phyloP scores from a whole-genome alignment of 2,888 invertebrate genomes.

The Agrenia bidenticulata region DNA sequence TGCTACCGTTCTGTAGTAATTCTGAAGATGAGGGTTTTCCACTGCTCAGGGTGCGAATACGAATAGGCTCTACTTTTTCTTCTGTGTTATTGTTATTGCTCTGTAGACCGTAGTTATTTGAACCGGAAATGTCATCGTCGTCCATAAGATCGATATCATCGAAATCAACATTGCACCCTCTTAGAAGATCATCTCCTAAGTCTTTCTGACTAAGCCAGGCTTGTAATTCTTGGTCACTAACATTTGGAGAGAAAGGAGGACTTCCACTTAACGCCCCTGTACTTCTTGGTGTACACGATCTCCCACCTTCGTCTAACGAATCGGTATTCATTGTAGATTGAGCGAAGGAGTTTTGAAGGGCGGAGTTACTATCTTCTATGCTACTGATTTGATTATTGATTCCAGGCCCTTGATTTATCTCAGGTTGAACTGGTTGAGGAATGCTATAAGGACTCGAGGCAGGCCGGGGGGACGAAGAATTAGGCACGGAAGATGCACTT shows the following conservation, averaged over 20 bases:
- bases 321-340: conserved; percentile 22
- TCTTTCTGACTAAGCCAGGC: conserved; percentile 74
- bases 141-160: conserved; percentile 46
- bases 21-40: conserved; percentile 16
- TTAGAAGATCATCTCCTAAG: conserved; percentile 82
- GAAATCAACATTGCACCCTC: conserved; percentile 61
- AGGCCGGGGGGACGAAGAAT: conserved; percentile 52
- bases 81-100: conserved; percentile 40
- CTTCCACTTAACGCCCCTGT: conserved; percentile 30
- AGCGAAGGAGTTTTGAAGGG: too few species aligned
- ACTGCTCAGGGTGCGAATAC: conserved; percentile 11
- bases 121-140: conserved; percentile 24
- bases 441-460: conserved; percentile 54
- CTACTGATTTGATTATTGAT: too few species aligned
- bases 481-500: conserved; percentile 58
- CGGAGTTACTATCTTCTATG: too few species aligned
- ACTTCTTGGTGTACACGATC: conserved; percentile 21
- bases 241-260: conserved; percentile 56
- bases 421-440: conserved; percentile 51
- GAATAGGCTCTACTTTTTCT: conserved; percentile 15
- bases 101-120: conserved; percentile 19
- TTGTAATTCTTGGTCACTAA: conserved; percentile 71
- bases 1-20: neutral
- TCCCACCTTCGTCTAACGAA: conserved; percentile 9
- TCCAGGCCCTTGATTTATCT: conserved; percentile 40